Conservation (phyloP, 2,888 invertebrate species). For the Aelia acuminata region DNA sequence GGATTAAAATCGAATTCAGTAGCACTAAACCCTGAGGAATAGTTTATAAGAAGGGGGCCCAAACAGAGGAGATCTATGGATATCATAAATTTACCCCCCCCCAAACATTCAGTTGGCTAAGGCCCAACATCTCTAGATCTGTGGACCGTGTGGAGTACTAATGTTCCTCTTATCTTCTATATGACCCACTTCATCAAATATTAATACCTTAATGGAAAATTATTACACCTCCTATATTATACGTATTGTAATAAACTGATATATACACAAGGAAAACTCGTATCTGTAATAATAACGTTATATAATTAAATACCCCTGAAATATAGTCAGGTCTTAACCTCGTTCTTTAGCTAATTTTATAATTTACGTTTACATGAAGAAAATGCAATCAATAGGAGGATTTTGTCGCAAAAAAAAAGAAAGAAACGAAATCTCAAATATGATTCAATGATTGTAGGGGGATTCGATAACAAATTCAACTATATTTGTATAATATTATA, state of each 20-base stretch:
- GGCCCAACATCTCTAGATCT: background rate
- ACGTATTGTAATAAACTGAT: background rate
- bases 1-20: background rate
- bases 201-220: background rate
- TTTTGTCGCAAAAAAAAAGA: too few species aligned
- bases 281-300: too few species aligned
- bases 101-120: background rate
- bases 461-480: too few species aligned
- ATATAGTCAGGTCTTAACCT: too few species aligned
- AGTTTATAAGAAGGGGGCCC: background rate
- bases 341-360: too few species aligned
- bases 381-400: too few species aligned
- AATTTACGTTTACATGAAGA: too few species aligned
- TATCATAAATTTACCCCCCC: background rate
- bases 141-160: constrained; percentile 5
- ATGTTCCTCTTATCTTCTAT: background rate
- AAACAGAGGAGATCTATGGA: background rate
- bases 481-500: too few species aligned
- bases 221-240: background rate
- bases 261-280: too few species aligned
- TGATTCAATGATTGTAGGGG: too few species aligned
- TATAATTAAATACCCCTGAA: too few species aligned
- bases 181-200: background rate
- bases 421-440: too few species aligned
- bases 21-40: background rate